Percentiles rank a stretch among this genome's conserved stretches.
Conservation (phyloP, 2,113 vertebrate genomes). For the Paedocypris sp. region DNA sequence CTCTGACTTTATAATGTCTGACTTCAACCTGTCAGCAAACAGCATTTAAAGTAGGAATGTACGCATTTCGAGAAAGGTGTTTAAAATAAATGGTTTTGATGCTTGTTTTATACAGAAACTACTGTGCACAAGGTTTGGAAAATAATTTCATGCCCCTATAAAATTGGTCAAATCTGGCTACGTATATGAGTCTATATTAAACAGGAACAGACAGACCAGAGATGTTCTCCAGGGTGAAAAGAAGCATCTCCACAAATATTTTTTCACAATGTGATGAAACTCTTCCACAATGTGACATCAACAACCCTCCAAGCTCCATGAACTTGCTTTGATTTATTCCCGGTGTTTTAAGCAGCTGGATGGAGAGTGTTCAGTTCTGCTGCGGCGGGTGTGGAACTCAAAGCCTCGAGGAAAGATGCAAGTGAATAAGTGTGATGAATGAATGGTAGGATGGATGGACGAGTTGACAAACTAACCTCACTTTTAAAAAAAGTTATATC, state of each 20-base stretch:
- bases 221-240: too few relatives aligned
- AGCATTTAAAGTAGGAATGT: background rate
- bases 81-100: slow-evolving; percentile 48
- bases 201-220: slow-evolving; percentile 11
- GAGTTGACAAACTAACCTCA: too few relatives aligned
- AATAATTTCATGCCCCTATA: slow-evolving; percentile 53
- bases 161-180: slow-evolving; percentile 46
- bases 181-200: slow-evolving; percentile 50
- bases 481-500: too few relatives aligned
- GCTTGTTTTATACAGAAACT: slow-evolving; percentile 32
- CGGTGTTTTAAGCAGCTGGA: slow-evolving; percentile 3
- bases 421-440: too few relatives aligned
- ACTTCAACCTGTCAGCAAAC: too few relatives aligned
- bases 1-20: too few relatives aligned
- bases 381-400: slow-evolving; percentile 10
- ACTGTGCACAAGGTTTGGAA: slow-evolving; percentile 45
- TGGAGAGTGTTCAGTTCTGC: slow-evolving; percentile 1
- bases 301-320: slow-evolving; percentile 5
- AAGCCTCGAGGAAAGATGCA: too few relatives aligned
- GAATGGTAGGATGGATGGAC: too few relatives aligned
- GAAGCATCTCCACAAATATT: background rate
- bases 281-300: too few relatives aligned
- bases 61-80: slow-evolving; percentile 33
- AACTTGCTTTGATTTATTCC: slow-evolving; percentile 18
- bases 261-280: background rate